Evolutionary conservation across 2,113 vertebrate species (phyloP), one percentile per base, ranked within the genome.

Genomic region (Clinocottus analis): DNA sequence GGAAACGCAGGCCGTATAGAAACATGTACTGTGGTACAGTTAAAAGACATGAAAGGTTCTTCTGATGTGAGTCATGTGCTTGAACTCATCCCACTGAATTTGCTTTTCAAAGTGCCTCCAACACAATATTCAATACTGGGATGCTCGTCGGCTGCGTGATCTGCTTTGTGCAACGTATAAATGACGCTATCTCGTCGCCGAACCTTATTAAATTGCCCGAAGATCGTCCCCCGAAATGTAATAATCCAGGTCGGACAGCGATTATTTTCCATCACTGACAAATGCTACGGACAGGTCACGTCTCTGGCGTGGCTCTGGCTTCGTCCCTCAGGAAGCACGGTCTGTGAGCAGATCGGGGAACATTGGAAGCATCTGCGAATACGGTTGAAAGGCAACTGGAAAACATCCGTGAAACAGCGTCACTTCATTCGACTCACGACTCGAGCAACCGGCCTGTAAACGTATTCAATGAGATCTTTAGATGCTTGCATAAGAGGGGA

Each of bases 401-500:
- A 64, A 64, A 29, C 7, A 66, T 51, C 17, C 21, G n/a, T 31
- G 10, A 65, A 63, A 71, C 88, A 47, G 80, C 85, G 80, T 78
- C 64, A 43, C 17, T 79, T 25, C 37, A 25, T 13, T 55, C 12
- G 3, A 21, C 37, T 27, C 14, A 25, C 67, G 75, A 80, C 31
- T 64, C 13, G 0, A 65, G 21, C 47, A 45, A 37, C 9, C 55
- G 56, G 51, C 13, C 59, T 33, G 55, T n/a, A 70, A 74, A 1
- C 66, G 59, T 13, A 35, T 37, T 76, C 56, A 69, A 41, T 41
- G 13, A 75, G 39, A 80, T 84, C 17, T 85, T 51, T 75, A 74
- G 66, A 74, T 69, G 59, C 75, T 91, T 92, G 68, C n/a, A n/a
- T n/a, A n/a, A n/a, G n/a, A n/a, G n/a, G n/a, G n/a, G n/a, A n/a